A percentile compares a stretch with the other conserved stretches of the same genome.
phyloP scores from a whole-genome alignment of 2,113 vertebrate genomes.

The Athene cunicularia region DNA sequence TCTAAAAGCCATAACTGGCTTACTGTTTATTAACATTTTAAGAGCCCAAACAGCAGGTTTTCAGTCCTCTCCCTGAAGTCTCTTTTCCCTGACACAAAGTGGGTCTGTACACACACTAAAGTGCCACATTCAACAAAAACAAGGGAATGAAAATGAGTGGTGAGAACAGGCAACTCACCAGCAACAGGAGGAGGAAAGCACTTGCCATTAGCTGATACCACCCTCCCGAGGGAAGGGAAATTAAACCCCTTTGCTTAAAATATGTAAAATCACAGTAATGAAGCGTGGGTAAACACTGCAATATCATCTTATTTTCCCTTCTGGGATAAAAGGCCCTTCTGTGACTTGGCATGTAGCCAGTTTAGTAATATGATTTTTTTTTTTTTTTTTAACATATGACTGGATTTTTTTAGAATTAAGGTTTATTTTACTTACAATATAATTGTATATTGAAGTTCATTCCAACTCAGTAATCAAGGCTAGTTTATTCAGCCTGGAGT shows the following conservation, averaged over 20 bases:
- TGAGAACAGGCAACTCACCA: neutral
- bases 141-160: neutral
- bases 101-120: neutral
- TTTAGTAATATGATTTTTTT: neutral
- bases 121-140: neutral
- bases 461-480: neutral
- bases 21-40: neutral
- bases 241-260: neutral
- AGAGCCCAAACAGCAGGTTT: neutral
- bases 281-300: neutral
- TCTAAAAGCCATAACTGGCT: neutral
- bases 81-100: neutral
- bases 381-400: neutral
- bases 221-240: neutral
- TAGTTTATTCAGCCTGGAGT: neutral
- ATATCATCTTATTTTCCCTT: neutral
- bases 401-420: neutral
- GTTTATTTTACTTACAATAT: neutral
- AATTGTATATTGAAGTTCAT: neutral
- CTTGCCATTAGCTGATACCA: neutral
- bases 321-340: neutral
- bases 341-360: neutral
- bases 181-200: accelerated
- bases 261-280: neutral
- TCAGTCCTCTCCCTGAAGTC: neutral